Conservation (phyloP, 92 coral and sea anemone genomes). For the Epizoanthus rinbou region DNA sequence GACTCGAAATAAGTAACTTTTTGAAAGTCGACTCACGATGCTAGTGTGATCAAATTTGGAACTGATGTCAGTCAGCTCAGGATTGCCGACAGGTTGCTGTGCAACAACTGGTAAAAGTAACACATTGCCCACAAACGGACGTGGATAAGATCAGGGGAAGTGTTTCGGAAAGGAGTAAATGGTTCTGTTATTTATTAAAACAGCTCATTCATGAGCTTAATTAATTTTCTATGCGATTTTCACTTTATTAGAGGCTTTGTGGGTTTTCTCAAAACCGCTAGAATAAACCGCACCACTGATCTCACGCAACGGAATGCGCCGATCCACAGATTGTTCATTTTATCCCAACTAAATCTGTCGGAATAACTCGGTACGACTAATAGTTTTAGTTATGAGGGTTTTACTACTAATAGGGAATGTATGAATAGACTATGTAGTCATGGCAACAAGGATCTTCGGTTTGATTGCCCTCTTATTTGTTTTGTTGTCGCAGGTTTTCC, state of each 20-base stretch:
- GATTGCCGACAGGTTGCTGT: neutral
- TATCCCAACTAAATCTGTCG: neutral
- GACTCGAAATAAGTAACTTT: too few relatives aligned
- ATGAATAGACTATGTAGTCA: too few relatives aligned
- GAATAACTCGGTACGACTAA: neutral
- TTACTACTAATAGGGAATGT: too few relatives aligned
- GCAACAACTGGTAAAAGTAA: neutral
- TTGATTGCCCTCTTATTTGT: neutral
- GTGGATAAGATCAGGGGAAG: neutral
- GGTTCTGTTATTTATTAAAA: neutral
- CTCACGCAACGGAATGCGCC: constrained; percentile 12
- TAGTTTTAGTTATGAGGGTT: too few relatives aligned
- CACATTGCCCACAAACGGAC: neutral
- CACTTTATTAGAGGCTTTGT: constrained; percentile 21
- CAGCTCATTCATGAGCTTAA: neutral
- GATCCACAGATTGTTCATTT: too few relatives aligned
- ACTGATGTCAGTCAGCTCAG: neutral
- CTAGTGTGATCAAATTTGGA: neutral
- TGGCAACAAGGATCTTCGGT: too few relatives aligned
- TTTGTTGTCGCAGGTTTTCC: neutral
- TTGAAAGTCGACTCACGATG: too few relatives aligned
- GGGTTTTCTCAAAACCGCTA: constrained; percentile 5
- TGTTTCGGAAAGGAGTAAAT: neutral
- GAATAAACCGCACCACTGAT: constrained; percentile 7
- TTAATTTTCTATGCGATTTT: constrained; percentile 17